These are phyloP conservation scores for Pheosia gnoma DNA, from an alignment of 2,888 invertebrate species.

Conservation along the genomic window DNA sequence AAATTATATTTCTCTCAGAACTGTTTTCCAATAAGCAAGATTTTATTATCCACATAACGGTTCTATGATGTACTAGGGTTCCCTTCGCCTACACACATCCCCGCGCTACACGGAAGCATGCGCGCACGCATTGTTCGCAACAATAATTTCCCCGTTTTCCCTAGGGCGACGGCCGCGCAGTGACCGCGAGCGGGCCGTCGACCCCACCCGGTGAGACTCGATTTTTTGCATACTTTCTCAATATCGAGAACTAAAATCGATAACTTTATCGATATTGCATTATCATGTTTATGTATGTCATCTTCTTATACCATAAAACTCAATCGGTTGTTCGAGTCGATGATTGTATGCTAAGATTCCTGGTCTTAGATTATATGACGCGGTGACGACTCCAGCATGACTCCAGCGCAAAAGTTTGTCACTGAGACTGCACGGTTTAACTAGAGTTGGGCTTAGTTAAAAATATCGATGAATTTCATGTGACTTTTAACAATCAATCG, in stretches of 20 bases:
- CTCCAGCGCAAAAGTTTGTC: too few species aligned
- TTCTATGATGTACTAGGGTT: not conserved
- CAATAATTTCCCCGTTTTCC: constrained; percentile 70
- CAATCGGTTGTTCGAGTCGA: too few species aligned
- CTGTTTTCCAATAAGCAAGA: not conserved
- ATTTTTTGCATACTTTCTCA: constrained; percentile 36
- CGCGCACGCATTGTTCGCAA: constrained; percentile 62
- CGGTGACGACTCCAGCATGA: too few species aligned
- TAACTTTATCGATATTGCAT: not conserved
- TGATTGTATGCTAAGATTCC: too few species aligned
- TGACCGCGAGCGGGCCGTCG: constrained; percentile 57
- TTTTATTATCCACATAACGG: not conserved
- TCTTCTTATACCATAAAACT: too few species aligned
- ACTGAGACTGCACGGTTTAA: too few species aligned
- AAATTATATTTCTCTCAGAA: not conserved
- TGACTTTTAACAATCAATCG: too few species aligned
- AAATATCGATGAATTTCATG: too few species aligned
- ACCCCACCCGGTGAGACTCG: constrained; percentile 41
- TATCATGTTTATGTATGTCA: too few species aligned
- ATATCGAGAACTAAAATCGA: constrained; percentile 2
- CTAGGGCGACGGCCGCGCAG: constrained; percentile 59
- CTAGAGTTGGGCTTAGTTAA: too few species aligned
- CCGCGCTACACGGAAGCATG: constrained; percentile 38
- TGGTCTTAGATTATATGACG: too few species aligned
- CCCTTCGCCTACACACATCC: constrained; percentile 16